phyloP scores from a whole-genome alignment of 2,888 invertebrate genomes.

The Tetanocera ferruginea region DNA sequence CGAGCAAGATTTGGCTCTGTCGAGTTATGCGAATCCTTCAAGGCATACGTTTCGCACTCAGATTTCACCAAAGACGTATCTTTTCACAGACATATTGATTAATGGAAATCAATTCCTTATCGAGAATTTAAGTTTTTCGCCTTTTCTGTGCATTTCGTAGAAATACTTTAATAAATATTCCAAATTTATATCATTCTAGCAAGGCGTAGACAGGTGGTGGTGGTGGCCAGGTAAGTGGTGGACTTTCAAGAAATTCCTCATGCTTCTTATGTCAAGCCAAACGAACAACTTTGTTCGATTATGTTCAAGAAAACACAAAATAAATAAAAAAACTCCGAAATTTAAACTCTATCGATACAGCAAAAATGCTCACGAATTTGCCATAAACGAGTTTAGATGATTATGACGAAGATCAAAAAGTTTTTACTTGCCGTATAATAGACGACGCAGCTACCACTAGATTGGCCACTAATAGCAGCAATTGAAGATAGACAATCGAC shows the following conservation, averaged over 20 bases:
- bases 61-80: constrained; percentile 3
- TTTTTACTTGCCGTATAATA: no score
- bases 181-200: constrained; percentile 28
- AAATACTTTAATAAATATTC: constrained; percentile 22
- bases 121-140: not conserved
- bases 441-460: no score
- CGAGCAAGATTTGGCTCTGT: not conserved
- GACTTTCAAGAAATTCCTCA: not conserved
- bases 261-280: constrained; percentile 10
- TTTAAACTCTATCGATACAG: not conserved
- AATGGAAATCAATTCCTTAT: constrained; percentile 29
- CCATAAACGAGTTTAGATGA: not conserved
- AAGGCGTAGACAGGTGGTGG: constrained; percentile 18
- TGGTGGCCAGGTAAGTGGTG: not conserved
- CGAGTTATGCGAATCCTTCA: constrained; percentile 11
- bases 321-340: no score
- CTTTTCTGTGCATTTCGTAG: not conserved
- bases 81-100: constrained; percentile 28
- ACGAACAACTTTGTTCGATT: constrained; percentile 18
- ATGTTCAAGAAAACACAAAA: not conserved
- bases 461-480: no score
- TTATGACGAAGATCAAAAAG: no score
- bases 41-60: constrained; percentile 30
- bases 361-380: not conserved
- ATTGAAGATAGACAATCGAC: no score